Evolutionary conservation across 2,797 vertebrate species (phyloP).

Genomic region (Xenentodon cancila): DNA sequence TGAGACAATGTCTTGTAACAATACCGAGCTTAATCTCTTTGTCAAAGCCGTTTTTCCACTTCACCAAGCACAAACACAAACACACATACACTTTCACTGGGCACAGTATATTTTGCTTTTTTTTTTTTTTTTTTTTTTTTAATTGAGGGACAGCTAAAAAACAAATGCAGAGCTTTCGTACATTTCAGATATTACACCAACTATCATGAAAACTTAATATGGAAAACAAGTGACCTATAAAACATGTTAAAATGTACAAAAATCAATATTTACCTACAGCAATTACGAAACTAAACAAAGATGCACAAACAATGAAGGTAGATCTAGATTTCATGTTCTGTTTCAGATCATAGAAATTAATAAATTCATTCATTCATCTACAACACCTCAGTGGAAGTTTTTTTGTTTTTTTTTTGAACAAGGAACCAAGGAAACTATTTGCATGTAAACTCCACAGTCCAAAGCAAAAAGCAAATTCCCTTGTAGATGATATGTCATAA

Average conservation of each 20-base stretch:
- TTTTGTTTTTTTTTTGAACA: neutral
- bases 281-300: too few species aligned
- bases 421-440: constrained; percentile 6
- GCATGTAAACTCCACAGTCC: constrained; percentile 7
- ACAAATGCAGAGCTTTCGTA: neutral
- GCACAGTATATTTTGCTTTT: constrained; percentile 8
- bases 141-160: constrained; percentile 8
- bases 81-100: constrained; percentile 54
- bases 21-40: constrained; percentile 97
- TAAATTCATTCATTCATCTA: too few species aligned
- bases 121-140: constrained; percentile 9
- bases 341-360: too few species aligned
- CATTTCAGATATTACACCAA: too few species aligned
- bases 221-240: too few species aligned
- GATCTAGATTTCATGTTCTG: too few species aligned
- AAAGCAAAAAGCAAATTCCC: constrained; percentile 16
- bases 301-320: too few species aligned
- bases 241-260: too few species aligned
- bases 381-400: neutral
- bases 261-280: too few species aligned
- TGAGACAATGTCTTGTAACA: constrained; percentile 99
- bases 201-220: too few species aligned
- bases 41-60: constrained; percentile 98
- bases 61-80: constrained; percentile 76
- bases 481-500: constrained; percentile 10